These are phyloP conservation scores for Dicrostonyx torquatus DNA, from an alignment of 2,797 vertebrate species.

Conservation along the genomic window DNA sequence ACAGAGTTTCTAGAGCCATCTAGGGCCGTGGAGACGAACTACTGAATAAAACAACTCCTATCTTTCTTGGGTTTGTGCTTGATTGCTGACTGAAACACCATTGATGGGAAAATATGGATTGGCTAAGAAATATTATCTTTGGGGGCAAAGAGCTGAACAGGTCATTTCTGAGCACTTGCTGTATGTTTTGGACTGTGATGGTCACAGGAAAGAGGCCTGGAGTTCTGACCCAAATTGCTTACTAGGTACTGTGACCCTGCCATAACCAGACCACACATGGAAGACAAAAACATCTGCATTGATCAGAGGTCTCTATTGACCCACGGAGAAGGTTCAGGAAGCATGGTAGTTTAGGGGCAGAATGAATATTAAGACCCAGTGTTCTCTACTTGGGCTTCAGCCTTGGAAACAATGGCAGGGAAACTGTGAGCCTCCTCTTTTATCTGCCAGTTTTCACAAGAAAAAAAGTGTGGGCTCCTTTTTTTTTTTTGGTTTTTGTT, in stretches of 20 bases:
- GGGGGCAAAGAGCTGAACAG: neutral
- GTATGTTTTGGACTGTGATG: neutral
- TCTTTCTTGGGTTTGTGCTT: neutral
- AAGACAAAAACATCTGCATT: neutral
- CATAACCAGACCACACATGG: neutral
- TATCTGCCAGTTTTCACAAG: neutral
- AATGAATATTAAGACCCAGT: neutral
- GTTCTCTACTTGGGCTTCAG: neutral
- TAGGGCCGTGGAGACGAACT: neutral
- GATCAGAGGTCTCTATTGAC: neutral
- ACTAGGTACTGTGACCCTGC: neutral
- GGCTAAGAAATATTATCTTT: neutral
- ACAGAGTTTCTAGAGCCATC: neutral
- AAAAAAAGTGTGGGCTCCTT: neutral
- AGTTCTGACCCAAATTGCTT: neutral
- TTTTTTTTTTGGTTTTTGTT: too few species aligned
- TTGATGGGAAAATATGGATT: neutral
- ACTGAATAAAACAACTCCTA: neutral
- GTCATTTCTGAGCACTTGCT: neutral
- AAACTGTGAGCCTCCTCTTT: neutral
- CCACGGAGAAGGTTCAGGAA: neutral
- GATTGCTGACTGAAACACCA: neutral
- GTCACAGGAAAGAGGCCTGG: neutral
- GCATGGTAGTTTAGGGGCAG: neutral
- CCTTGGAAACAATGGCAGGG: neutral